Conservation (phyloP, 2,888 invertebrate species). For the Eilema griseolum region DNA sequence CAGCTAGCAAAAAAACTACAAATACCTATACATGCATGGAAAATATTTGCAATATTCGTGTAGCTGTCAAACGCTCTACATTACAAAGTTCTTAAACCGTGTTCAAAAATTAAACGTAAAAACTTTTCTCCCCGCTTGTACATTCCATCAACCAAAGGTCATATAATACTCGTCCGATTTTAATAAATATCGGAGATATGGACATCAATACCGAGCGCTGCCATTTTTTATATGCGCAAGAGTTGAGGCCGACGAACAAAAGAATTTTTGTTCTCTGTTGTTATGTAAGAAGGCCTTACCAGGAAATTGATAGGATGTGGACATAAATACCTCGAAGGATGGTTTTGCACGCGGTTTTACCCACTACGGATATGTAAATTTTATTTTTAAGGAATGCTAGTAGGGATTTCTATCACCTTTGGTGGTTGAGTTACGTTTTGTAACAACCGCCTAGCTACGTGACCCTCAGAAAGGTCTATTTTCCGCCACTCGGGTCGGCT, state of each 20-base stretch:
- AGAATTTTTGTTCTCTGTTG: constrained; percentile 1
- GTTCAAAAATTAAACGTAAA: background rate
- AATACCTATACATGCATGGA: too few species aligned
- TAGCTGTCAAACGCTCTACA: too few species aligned
- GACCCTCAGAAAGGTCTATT: too few species aligned
- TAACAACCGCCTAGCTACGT: too few species aligned
- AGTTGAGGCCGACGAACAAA: constrained; percentile 10
- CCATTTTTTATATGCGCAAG: constrained; percentile 14
- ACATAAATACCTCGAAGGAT: background rate
- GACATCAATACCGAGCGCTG: background rate
- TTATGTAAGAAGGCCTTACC: constrained; percentile 16
- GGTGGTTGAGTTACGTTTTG: too few species aligned
- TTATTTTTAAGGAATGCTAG: background rate
- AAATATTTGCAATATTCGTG: too few species aligned
- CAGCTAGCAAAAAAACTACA: too few species aligned
- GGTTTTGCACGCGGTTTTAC: background rate
- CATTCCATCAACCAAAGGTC: constrained; percentile 22
- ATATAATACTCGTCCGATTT: constrained; percentile 7
- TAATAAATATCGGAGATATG: constrained; percentile 15
- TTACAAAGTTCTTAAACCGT: too few species aligned
- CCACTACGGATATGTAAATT: background rate
- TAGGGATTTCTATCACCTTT: too few species aligned
- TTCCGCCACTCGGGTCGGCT: too few species aligned
- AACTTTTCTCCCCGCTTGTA: constrained; percentile 5
- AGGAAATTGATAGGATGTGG: background rate